A percentile compares a stretch with the other conserved stretches of the same genome.
Evolutionary conservation across 2,113 vertebrate species (phyloP).

Genomic region (Nyctibius bracteatus): DNA sequence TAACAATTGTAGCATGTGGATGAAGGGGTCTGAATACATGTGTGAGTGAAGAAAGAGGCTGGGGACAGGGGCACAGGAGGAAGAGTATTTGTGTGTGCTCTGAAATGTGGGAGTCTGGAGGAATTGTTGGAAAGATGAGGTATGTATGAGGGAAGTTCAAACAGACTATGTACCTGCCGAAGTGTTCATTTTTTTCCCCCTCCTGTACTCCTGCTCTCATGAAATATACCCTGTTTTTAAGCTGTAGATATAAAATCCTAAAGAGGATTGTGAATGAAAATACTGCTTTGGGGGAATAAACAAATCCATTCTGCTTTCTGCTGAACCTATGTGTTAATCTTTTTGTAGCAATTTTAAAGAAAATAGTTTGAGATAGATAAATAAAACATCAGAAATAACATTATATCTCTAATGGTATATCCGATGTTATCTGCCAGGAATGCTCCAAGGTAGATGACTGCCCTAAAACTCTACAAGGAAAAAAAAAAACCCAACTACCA

Average conservation of each 20-base stretch:
- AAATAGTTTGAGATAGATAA: neutral
- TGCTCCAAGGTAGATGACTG: neutral
- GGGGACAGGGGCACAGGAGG: neutral
- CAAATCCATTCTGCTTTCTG: neutral
- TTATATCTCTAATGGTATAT: neutral
- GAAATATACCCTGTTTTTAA: neutral
- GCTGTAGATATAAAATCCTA: neutral
- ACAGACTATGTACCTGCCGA: neutral
- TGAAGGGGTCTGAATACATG: neutral
- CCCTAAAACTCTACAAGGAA: neutral
- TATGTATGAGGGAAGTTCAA: neutral
- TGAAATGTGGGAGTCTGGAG: neutral
- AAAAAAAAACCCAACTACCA: neutral
- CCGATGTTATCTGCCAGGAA: neutral
- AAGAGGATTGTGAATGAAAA: neutral
- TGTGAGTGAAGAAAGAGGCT: neutral
- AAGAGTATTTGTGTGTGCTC: neutral
- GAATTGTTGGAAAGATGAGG: neutral
- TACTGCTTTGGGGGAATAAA: neutral
- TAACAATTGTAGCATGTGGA: neutral
- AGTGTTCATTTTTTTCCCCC: neutral
- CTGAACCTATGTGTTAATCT: neutral
- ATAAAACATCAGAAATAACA: neutral
- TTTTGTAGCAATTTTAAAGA: neutral
- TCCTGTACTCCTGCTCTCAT: neutral